A percentile compares a stretch with the other conserved stretches of the same genome.
phyloP scores from a whole-genome alignment of 2,888 invertebrate species.

The Slavum lentiscoides region DNA sequence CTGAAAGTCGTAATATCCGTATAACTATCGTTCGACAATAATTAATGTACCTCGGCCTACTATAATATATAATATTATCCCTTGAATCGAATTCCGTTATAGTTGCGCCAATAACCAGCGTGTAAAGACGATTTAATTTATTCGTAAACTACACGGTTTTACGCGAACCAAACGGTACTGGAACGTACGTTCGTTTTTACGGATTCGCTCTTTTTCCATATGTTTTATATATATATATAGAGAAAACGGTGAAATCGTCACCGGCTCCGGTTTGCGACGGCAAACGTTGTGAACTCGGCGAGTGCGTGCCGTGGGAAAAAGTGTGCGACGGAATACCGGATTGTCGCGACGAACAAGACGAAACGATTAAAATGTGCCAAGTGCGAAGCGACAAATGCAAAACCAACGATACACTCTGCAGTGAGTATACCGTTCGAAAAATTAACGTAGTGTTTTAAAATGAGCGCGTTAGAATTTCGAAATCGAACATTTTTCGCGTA shows the following conservation, averaged over 20 bases:
- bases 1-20: too few relatives aligned
- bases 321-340: conserved; percentile 72
- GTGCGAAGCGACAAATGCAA: conserved; percentile 26
- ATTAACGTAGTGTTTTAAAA: neutral
- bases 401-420: conserved; percentile 38
- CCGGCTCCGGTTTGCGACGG: conserved; percentile 64
- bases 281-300: conserved; percentile 71
- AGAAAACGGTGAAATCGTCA: neutral
- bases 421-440: neutral
- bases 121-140: too few relatives aligned
- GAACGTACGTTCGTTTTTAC: too few relatives aligned
- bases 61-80: too few relatives aligned
- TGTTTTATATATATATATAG: conserved; percentile 1
- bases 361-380: conserved; percentile 58
- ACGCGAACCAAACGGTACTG: too few relatives aligned
- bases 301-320: conserved; percentile 66
- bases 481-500: too few relatives aligned
- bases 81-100: too few relatives aligned
- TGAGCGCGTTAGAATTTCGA: too few relatives aligned
- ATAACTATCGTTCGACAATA: too few relatives aligned
- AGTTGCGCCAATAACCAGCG: too few relatives aligned
- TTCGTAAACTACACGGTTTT: too few relatives aligned
- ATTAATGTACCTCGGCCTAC: too few relatives aligned
- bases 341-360: conserved; percentile 74
- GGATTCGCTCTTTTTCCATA: neutral